A percentile compares a stretch with the other conserved stretches of the same genome.
Evolutionary conservation across 2,113 vertebrate species (phyloP).

Genomic region (Siniperca knerii): DNA sequence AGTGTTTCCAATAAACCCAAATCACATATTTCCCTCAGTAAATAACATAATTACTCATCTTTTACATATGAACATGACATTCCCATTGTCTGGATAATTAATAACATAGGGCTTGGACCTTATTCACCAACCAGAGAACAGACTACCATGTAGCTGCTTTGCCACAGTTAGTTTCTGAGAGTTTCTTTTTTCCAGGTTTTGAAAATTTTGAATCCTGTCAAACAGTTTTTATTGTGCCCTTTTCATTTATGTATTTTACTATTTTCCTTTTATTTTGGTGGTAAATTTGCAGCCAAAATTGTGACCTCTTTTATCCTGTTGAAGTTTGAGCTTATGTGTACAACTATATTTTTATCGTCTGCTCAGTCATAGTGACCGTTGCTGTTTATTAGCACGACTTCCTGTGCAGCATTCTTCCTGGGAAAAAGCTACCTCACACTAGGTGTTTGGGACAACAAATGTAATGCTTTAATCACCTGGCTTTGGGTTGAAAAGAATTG

Average conservation of each 20-base stretch:
- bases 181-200: not conserved
- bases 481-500: not conserved
- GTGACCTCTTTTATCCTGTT: slow-evolving; percentile 1
- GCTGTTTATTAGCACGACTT: slow-evolving; percentile 35
- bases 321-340: not conserved
- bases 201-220: not conserved
- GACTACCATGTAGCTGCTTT: slow-evolving; percentile 8
- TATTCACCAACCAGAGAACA: slow-evolving; percentile 25
- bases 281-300: not conserved
- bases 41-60: slow-evolving; percentile 14
- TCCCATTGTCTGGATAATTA: slow-evolving; percentile 29
- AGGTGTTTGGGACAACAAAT: not conserved
- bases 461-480: not conserved
- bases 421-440: not conserved
- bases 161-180: slow-evolving; percentile 10
- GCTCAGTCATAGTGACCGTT: slow-evolving; percentile 32
- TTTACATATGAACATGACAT: slow-evolving; percentile 34
- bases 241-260: slow-evolving; percentile 14
- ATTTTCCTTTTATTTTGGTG: not conserved
- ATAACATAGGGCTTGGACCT: slow-evolving; percentile 1
- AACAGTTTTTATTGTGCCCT: slow-evolving; percentile 1
- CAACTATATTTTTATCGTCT: slow-evolving; percentile 28
- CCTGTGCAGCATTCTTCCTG: slow-evolving; percentile 12
- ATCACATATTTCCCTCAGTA: slow-evolving; percentile 21
- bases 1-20: slow-evolving; percentile 18